These are phyloP conservation scores for Anoplophora glabripennis DNA, from an alignment of 1,140 invertebrate species.

Conservation along the genomic window DNA sequence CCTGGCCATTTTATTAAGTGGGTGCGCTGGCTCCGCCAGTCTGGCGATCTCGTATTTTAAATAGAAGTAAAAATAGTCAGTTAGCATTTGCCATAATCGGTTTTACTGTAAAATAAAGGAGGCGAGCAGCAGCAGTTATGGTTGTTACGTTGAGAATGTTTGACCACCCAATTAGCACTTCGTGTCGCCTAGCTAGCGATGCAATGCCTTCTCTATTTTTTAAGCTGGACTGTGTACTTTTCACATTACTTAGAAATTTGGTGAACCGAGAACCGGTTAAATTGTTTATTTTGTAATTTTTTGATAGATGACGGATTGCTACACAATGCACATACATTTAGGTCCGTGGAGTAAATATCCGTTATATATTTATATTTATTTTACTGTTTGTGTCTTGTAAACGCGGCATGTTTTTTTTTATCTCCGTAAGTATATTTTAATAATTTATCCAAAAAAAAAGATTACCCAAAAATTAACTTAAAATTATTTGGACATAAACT, in stretches of 20 bases:
- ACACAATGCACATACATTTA: neutral
- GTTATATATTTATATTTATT: neutral
- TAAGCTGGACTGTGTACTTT: slow-evolving; percentile 29
- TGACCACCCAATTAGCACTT: slow-evolving; percentile 27
- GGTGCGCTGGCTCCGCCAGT: neutral
- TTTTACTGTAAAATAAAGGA: slow-evolving; percentile 16
- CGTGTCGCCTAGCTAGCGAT: slow-evolving; percentile 26
- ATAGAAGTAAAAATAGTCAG: neutral
- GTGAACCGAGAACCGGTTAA: slow-evolving; percentile 29
- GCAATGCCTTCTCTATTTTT: slow-evolving; percentile 24
- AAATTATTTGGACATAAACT: no score
- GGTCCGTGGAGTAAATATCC: neutral
- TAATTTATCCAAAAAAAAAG: no score
- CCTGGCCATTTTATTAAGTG: neutral
- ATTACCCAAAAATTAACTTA: no score
- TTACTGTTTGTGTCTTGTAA: neutral
- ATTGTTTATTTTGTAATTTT: slow-evolving; percentile 23
- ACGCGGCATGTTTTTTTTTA: neutral
- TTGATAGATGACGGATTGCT: slow-evolving; percentile 3
- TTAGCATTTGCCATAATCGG: neutral
- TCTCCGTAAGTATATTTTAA: no score
- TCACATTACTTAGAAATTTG: slow-evolving; percentile 33
- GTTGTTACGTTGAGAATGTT: slow-evolving; percentile 27
- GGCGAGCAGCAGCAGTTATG: slow-evolving; percentile 18
- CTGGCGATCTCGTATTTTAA: slow-evolving; percentile 3